Base-by-base conservation (phyloP, 2,888 invertebrate species). In the Pheosia gnoma region DNA sequence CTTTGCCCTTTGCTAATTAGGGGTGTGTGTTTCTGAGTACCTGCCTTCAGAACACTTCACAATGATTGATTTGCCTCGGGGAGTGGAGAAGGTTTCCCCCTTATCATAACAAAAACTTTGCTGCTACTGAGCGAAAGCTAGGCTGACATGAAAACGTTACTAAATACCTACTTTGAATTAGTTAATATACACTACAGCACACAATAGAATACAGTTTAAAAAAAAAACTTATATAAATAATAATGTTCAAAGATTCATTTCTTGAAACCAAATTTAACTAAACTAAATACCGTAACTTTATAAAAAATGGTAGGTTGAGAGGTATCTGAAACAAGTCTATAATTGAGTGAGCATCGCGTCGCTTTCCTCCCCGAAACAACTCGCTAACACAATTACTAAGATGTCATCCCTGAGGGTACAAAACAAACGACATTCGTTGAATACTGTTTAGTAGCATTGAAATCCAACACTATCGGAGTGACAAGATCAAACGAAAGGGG, bases 31-130 rank as follows among this genome's bases (percentile, higher is more conserved):
- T 38, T n/a, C 13, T n/a, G 51, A 25, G 56, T 51, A 54, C 51
- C 37, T 56, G 47, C 52, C 52, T 38, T 57, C 62, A 55, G 61
- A 57, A 39, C 57, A 49, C 59, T 65, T 53, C 60, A 62, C 25
- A 63, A 70, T 70, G 68, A 74, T 68, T 75, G 64, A 75, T 74
- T 61, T 58, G 58, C 58, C 53, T 51, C 6, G 39, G 60, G 38
- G 25, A 53, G 54, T 53, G 63, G 64, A 57, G 25, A 25, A 25
- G 1, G 1, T 55, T 67, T 60, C 58, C 51, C 51, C 13, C 25
- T 51, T 51, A 51, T 52, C 41, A 38, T 39, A 25, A 49, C 39
- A 51, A 62, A 65, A 59, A 59, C 60, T n/a, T 25, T 37, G 4
- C 6, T 43, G 43, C 2, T 4, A 43, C 43, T 43, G 8, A 10